phyloP scores from a whole-genome alignment of 2,113 vertebrate genomes.

The Meleagris gallopavo region DNA sequence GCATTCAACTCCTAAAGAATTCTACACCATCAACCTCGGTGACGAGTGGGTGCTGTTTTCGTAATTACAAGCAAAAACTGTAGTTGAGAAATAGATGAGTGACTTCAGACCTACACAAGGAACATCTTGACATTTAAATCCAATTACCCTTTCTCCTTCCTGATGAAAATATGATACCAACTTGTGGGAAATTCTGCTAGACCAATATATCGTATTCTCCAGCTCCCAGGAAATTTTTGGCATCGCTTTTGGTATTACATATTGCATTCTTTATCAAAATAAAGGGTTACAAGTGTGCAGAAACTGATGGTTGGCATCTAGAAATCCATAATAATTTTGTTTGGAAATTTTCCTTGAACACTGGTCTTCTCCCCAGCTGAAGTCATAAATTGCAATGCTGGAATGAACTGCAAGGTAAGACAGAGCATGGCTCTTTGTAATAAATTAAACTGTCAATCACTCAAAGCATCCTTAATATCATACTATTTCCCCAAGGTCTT shows the following conservation, averaged over 20 bases:
- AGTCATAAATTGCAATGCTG: slow-evolving; percentile 74
- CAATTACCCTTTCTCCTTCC: slow-evolving; percentile 82
- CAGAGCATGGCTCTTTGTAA: slow-evolving; percentile 73
- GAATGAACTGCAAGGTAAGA: slow-evolving; percentile 57
- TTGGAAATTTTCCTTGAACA: background rate
- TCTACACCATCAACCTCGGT: slow-evolving; percentile 29
- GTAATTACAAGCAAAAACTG: slow-evolving; percentile 66
- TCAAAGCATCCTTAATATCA: slow-evolving; percentile 73
- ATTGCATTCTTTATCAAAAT: background rate
- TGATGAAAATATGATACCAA: slow-evolving; percentile 76
- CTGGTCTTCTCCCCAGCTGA: slow-evolving; percentile 38
- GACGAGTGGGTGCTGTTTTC: slow-evolving; percentile 70
- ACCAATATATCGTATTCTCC: slow-evolving; percentile 68
- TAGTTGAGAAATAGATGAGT: slow-evolving; percentile 74
- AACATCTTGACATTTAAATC: slow-evolving; percentile 87
- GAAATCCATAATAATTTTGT: slow-evolving; percentile 8
- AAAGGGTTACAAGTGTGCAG: background rate
- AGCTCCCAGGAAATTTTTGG: slow-evolving; percentile 34
- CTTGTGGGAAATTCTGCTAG: slow-evolving; percentile 55
- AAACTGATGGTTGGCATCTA: background rate
- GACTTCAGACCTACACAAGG: slow-evolving; percentile 67
- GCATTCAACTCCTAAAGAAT: slow-evolving; percentile 45
- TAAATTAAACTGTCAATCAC: slow-evolving; percentile 83
- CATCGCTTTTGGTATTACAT: background rate
- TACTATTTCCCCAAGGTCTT: slow-evolving; percentile 73